Percentiles rank a stretch among this genome's conserved stretches.
phyloP scores from a whole-genome alignment of 1,140 invertebrate species.

The Xylocopa sonorina region DNA sequence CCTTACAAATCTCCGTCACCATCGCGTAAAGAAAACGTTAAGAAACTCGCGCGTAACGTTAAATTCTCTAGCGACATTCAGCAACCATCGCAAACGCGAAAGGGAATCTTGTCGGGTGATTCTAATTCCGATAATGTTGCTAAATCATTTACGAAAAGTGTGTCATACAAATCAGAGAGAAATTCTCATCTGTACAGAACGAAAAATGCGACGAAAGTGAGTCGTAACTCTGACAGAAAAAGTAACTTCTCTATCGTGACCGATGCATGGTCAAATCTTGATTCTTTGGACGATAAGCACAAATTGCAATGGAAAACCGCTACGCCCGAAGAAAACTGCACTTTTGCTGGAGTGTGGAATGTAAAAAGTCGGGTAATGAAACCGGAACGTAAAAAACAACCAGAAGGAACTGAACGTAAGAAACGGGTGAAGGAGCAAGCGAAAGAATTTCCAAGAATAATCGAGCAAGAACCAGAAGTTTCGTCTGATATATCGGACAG shows the following conservation, averaged over 20 bases:
- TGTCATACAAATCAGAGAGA: neutral
- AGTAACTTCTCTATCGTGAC: slow-evolving; percentile 26
- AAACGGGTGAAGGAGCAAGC: neutral
- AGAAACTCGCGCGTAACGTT: neutral
- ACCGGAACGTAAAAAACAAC: neutral
- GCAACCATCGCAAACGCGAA: neutral
- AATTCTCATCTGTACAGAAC: neutral
- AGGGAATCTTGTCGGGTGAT: neutral
- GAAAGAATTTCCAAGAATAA: neutral
- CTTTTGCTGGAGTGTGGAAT: neutral
- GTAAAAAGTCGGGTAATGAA: neutral
- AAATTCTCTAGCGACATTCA: slow-evolving; percentile 1
- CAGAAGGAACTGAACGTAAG: too few species aligned
- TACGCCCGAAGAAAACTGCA: neutral
- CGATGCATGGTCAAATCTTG: slow-evolving; percentile 49
- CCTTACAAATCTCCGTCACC: neutral
- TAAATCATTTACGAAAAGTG: neutral
- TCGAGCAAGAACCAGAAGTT: neutral
- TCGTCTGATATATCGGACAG: neutral
- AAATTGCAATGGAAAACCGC: neutral
- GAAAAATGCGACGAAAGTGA: neutral
- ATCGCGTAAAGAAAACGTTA: neutral
- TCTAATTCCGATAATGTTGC: neutral
- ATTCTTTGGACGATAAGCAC: neutral
- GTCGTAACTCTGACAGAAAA: neutral